These are phyloP conservation scores for Hirtodrosophila cameraria DNA, from an alignment of 2,888 invertebrate species.

Conservation along the genomic window DNA sequence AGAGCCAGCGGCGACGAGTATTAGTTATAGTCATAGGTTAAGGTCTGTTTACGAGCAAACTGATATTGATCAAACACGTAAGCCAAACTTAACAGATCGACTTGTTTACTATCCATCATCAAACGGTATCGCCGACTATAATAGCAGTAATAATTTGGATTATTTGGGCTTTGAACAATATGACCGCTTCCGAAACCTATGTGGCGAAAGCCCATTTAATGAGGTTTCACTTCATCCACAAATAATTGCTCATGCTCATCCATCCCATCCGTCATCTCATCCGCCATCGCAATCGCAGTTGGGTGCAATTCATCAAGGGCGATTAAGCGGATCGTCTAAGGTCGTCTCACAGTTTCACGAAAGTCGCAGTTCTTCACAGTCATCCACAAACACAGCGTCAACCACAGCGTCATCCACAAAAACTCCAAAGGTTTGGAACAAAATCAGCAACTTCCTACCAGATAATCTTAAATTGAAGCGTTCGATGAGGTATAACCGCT, in stretches of 20 bases:
- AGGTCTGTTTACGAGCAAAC: slow-evolving; percentile 58
- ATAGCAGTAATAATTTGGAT: slow-evolving; percentile 81
- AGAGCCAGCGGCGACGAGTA: neutral
- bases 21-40: neutral
- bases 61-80: slow-evolving; percentile 62
- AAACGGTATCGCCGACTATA: slow-evolving; percentile 84
- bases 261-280: neutral
- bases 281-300: neutral
- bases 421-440: slow-evolving; percentile 83
- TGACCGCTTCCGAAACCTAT: slow-evolving; percentile 7
- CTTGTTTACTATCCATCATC: slow-evolving; percentile 91
- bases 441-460: slow-evolving; percentile 89
- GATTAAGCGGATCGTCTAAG: neutral
- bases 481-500: slow-evolving; percentile 86
- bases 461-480: slow-evolving; percentile 88
- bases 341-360: slow-evolving; percentile 29
- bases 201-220: neutral
- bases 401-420: slow-evolving; percentile 30
- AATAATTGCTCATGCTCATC: neutral
- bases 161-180: slow-evolving; percentile 55
- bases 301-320: neutral
- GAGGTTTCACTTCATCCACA: neutral
- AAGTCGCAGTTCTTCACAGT: no score
- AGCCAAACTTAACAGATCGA: slow-evolving; percentile 88
- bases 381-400: no score